Conservation (phyloP, 2,797 vertebrate genomes). For the Pangasius macronema region DNA sequence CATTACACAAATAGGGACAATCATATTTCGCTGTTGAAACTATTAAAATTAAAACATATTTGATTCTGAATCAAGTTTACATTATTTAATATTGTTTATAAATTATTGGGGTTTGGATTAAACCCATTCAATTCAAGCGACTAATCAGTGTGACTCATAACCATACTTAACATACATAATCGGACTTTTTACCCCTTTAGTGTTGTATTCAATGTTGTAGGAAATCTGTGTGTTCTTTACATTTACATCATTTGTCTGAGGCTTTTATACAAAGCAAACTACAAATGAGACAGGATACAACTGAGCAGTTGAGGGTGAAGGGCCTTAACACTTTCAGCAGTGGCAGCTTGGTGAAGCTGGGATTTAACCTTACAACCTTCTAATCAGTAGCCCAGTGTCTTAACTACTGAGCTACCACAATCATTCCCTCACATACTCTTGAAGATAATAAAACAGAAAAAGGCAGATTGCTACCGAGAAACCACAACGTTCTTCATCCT, state of each 20-base stretch:
- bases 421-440: not conserved
- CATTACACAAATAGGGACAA: not conserved
- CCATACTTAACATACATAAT: not conserved
- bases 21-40: not conserved
- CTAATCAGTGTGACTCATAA: not conserved
- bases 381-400: not conserved
- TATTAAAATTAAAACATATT: not conserved
- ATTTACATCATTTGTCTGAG: not conserved
- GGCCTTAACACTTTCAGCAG: not conserved
- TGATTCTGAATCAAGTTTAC: not conserved
- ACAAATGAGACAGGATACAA: not conserved
- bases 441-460: not conserved
- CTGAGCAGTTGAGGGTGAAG: not conserved
- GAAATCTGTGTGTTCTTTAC: too few species aligned
- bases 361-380: conserved; percentile 5
- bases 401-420: not conserved
- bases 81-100: not conserved
- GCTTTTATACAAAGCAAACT: not conserved
- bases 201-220: not conserved
- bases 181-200: not conserved
- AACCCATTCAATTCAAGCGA: not conserved
- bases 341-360: not conserved
- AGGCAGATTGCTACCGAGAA: not conserved
- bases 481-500: not conserved
- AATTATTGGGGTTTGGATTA: not conserved